phyloP scores from a whole-genome alignment of 2,888 invertebrate genomes.

The Fissipunctia ypsillon region DNA sequence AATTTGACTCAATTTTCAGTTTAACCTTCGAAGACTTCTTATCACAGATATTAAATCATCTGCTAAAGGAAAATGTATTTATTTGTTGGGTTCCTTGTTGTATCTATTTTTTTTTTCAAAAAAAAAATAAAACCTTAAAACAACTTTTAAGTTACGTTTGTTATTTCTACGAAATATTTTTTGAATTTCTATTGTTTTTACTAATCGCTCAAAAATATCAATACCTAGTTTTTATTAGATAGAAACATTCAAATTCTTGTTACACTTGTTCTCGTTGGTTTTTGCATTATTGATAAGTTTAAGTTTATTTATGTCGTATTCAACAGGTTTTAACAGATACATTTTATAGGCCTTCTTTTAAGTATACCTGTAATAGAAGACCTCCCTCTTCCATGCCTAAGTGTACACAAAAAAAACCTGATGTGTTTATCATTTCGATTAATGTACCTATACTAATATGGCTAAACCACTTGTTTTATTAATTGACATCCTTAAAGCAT shows the following conservation, averaged over 20 bases:
- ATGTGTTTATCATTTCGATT: conserved; percentile 27
- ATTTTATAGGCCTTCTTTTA: too few relatives aligned
- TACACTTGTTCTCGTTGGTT: too few relatives aligned
- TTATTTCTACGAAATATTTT: background rate
- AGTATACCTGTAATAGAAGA: too few relatives aligned
- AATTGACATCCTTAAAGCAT: conserved; percentile 6
- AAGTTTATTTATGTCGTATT: too few relatives aligned
- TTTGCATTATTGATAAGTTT: too few relatives aligned
- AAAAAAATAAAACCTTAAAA: too few relatives aligned
- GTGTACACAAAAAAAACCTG: too few relatives aligned
- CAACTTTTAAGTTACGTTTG: too few relatives aligned
- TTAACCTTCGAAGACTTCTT: conserved; percentile 69
- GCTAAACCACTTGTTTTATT: conserved; percentile 2
- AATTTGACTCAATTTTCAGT: conserved; percentile 76
- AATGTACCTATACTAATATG: conserved; percentile 29
- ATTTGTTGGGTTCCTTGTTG: background rate
- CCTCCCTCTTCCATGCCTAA: too few relatives aligned
- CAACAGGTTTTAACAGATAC: too few relatives aligned
- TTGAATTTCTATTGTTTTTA: background rate
- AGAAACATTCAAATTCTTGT: too few relatives aligned
- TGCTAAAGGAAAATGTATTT: conserved; percentile 26
- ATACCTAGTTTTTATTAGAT: too few relatives aligned
- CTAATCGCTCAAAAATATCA: background rate
- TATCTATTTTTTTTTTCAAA: background rate
- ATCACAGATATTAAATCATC: conserved; percentile 65